phyloP scores from a whole-genome alignment of 2,888 invertebrate species.

The Prosapia bicincta region DNA sequence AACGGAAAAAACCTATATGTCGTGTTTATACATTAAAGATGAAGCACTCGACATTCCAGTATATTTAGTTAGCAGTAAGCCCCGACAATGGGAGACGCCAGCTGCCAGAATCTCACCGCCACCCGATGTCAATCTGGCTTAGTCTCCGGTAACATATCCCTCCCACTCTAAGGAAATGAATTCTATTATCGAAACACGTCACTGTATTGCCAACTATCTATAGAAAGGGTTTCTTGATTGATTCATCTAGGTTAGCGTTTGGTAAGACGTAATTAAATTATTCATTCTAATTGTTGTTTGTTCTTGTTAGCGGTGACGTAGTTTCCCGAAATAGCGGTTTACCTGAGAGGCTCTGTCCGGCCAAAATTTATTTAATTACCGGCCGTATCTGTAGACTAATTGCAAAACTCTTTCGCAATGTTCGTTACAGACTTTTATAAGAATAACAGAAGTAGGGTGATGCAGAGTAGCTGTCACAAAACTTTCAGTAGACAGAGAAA shows the following conservation, averaged over 20 bases:
- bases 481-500: too few relatives aligned
- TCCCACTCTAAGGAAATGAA: too few relatives aligned
- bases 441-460: too few relatives aligned
- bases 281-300: not conserved
- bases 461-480: too few relatives aligned
- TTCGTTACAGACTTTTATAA: too few relatives aligned
- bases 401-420: too few relatives aligned
- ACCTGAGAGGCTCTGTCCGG: not conserved
- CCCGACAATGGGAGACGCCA: not conserved
- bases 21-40: not conserved
- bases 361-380: not conserved
- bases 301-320: not conserved
- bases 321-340: not conserved
- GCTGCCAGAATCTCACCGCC: not conserved
- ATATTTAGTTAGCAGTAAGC: not conserved
- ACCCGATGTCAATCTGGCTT: not conserved
- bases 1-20: not conserved
- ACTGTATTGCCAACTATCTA: not conserved
- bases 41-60: not conserved
- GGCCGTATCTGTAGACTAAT: not conserved
- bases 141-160: not conserved
- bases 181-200: too few relatives aligned
- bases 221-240: not conserved
- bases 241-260: not conserved
- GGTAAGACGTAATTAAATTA: not conserved